phyloP scores from a whole-genome alignment of 2,113 vertebrate species.

The Columba janthina region DNA sequence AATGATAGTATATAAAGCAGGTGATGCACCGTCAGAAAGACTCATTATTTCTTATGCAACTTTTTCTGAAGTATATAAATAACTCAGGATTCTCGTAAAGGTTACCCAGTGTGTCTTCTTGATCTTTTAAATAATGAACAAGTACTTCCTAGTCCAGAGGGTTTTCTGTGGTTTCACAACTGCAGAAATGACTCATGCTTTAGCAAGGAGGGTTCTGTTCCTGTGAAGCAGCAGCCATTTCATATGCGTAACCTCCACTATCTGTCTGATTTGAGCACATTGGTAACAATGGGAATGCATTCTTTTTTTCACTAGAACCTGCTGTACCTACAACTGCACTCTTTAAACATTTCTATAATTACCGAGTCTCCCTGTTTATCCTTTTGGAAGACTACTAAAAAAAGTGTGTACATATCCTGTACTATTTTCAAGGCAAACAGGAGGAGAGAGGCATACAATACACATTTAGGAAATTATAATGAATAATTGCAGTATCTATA shows the following conservation, averaged over 20 bases:
- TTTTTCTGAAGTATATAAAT: neutral
- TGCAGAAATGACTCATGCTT: conserved; percentile 9
- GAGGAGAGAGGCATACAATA: neutral
- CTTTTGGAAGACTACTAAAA: neutral
- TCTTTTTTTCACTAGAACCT: neutral
- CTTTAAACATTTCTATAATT: neutral
- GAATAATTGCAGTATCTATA: neutral
- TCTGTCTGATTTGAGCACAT: neutral
- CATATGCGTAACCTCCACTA: neutral
- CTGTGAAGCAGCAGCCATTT: neutral
- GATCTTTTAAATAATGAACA: neutral
- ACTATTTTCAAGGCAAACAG: neutral
- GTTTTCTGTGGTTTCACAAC: conserved; percentile 12
- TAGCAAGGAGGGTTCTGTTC: neutral
- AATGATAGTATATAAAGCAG: neutral
- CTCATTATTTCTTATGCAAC: conserved; percentile 15
- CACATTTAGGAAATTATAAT: neutral
- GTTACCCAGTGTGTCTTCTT: neutral
- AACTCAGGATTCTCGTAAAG: conserved; percentile 10
- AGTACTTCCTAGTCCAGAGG: conserved; percentile 15
- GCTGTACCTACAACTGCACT: neutral
- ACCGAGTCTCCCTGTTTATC: neutral
- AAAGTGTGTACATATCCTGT: neutral
- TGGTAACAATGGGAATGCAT: neutral
- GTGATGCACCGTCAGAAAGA: neutral